These are phyloP conservation scores for Drosophila meridiana DNA, from an alignment of 2,888 invertebrate species.

Conservation along the genomic window DNA sequence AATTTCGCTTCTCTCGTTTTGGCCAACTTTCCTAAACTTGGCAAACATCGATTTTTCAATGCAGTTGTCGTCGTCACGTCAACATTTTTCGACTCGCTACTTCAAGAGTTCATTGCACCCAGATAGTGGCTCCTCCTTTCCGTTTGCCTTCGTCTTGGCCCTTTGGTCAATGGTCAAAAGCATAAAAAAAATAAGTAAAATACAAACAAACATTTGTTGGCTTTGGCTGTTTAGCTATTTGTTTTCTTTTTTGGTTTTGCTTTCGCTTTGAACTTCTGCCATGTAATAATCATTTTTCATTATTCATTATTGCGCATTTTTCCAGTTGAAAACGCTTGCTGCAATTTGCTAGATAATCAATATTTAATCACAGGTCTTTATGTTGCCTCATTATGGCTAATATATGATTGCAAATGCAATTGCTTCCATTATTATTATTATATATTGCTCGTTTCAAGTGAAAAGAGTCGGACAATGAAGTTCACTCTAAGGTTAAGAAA, in stretches of 20 bases:
- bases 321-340: slow-evolving; percentile 59
- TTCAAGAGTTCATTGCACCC: slow-evolving; percentile 45
- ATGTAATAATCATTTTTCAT: slow-evolving; percentile 58
- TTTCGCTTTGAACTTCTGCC: slow-evolving; percentile 54
- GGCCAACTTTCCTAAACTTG: slow-evolving; percentile 31
- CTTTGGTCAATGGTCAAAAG: slow-evolving; percentile 51
- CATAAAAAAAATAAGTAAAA: slow-evolving; percentile 12
- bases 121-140: slow-evolving; percentile 14
- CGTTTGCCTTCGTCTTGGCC: slow-evolving; percentile 5
- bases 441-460: slow-evolving; percentile 24
- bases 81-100: slow-evolving; percentile 31
- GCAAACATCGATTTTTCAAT: slow-evolving; percentile 56
- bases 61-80: slow-evolving; percentile 58
- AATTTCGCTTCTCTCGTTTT: slow-evolving; percentile 18
- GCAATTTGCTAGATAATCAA: slow-evolving; percentile 65
- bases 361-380: slow-evolving; percentile 68
- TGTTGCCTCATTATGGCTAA: slow-evolving; percentile 59
- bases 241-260: slow-evolving; percentile 32
- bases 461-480: slow-evolving; percentile 42
- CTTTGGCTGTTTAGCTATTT: slow-evolving; percentile 27
- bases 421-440: slow-evolving; percentile 18
- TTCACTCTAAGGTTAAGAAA: slow-evolving; percentile 42
- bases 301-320: slow-evolving; percentile 70
- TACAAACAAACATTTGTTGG: slow-evolving; percentile 15
- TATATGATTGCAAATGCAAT: slow-evolving; percentile 27